phyloP scores from a whole-genome alignment of 1,140 invertebrate species.

The Pseudomyrmex sp. region DNA sequence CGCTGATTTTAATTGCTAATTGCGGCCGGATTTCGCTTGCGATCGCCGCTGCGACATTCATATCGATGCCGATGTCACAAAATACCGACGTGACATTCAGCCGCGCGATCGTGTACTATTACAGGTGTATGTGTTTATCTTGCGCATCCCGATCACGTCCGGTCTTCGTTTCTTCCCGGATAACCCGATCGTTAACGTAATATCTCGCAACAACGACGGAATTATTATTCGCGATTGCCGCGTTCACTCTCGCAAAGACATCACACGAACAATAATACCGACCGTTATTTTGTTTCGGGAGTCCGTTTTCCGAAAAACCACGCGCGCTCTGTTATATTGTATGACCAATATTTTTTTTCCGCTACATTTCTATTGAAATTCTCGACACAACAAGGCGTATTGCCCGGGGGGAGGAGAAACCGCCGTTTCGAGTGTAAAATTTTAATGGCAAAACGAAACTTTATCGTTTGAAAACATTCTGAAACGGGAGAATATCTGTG shows the following conservation, averaged over 20 bases:
- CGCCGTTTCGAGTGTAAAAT: too few species aligned
- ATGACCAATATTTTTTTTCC: not conserved
- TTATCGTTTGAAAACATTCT: too few species aligned
- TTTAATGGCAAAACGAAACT: too few species aligned
- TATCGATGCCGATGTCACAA: slow-evolving; percentile 37
- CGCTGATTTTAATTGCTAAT: slow-evolving; percentile 78
- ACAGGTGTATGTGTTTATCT: slow-evolving; percentile 29
- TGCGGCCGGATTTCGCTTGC: slow-evolving; percentile 57
- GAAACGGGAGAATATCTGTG: too few species aligned
- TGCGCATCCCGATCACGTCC: slow-evolving; percentile 3
- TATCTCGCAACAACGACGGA: not conserved
- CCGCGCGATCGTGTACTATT: slow-evolving; percentile 46
- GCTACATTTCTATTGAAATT: not conserved
- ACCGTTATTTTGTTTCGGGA: not conserved
- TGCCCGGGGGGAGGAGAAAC: too few species aligned
- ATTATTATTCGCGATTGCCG: not conserved
- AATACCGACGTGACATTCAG: slow-evolving; percentile 40
- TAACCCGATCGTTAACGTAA: slow-evolving; percentile 31
- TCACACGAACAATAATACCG: not conserved
- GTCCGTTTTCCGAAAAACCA: not conserved
- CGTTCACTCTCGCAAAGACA: not conserved
- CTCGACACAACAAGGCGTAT: too few species aligned
- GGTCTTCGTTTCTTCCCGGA: slow-evolving; percentile 2
- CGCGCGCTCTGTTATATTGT: not conserved
- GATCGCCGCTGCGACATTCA: slow-evolving; percentile 48